Conservation (phyloP, 2,113 vertebrate species). For the Pipa parva region DNA sequence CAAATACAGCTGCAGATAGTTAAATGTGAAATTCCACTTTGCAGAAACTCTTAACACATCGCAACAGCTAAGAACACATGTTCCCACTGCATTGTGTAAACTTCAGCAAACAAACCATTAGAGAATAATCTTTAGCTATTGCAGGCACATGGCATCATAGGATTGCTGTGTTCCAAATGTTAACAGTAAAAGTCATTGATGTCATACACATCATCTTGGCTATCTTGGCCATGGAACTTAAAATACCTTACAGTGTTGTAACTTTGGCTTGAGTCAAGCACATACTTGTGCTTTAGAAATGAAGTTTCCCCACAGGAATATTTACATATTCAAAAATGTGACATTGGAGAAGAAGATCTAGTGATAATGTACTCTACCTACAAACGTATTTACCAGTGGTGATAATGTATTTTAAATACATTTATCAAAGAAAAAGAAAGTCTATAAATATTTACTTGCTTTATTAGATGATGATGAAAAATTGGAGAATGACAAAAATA, state of each 20-base stretch:
- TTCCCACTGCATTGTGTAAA: conserved; percentile 24
- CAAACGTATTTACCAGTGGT: too few relatives aligned
- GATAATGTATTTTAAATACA: too few relatives aligned
- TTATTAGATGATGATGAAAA: too few relatives aligned
- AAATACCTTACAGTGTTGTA: background rate
- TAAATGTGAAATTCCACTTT: conserved; percentile 23
- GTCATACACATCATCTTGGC: background rate
- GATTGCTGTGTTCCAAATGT: background rate
- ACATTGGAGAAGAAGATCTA: too few relatives aligned
- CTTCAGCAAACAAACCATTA: conserved; percentile 19
- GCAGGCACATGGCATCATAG: background rate
- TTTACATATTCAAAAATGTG: too few relatives aligned
- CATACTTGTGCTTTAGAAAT: too few relatives aligned
- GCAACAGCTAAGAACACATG: conserved; percentile 3
- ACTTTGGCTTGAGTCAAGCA: background rate
- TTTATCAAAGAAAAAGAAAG: too few relatives aligned
- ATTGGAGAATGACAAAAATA: too few relatives aligned
- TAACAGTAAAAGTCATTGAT: background rate
- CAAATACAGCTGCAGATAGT: conserved; percentile 30
- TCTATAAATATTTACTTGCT: too few relatives aligned
- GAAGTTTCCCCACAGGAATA: too few relatives aligned
- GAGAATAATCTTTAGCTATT: conserved; percentile 1
- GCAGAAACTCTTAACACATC: conserved; percentile 13
- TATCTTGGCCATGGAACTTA: background rate
- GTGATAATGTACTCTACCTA: too few relatives aligned